Conservation (phyloP, 1,140 invertebrate species). For the Anoplophora glabripennis region DNA sequence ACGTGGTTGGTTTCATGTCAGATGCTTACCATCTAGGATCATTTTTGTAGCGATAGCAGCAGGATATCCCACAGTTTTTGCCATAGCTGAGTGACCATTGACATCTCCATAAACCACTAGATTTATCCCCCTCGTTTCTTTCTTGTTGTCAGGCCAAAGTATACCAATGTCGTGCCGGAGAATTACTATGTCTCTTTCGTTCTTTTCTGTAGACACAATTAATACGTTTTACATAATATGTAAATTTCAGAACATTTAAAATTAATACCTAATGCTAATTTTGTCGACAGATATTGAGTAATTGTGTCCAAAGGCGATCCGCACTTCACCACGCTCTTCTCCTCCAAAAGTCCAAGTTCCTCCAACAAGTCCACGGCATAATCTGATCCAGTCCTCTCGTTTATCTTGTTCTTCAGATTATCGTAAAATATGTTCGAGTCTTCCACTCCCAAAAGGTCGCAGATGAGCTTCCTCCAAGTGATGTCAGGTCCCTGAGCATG, state of each 20-base stretch:
- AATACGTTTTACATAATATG: no score
- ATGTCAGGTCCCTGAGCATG: conserved; percentile 94
- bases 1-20: no score
- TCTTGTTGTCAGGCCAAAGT: conserved; percentile 82
- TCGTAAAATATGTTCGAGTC: conserved; percentile 89
- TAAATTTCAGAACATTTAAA: background rate
- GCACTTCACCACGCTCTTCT: conserved; percentile 78
- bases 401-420: conserved; percentile 79
- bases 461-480: conserved; percentile 92
- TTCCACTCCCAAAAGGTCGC: conserved; percentile 78
- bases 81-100: conserved; percentile 93
- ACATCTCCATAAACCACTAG: conserved; percentile 90
- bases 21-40: conserved; percentile 88
- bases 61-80: conserved; percentile 94
- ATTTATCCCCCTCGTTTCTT: conserved; percentile 84
- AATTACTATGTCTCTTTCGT: conserved; percentile 92
- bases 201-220: conserved; percentile 63
- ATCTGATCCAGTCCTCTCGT: conserved; percentile 71
- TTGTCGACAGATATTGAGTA: conserved; percentile 84
- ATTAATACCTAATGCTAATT: conserved; percentile 78
- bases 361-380: conserved; percentile 72
- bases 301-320: conserved; percentile 90
- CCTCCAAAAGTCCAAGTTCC: conserved; percentile 82
- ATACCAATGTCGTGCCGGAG: conserved; percentile 91
- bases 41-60: conserved; percentile 96